Evolutionary conservation across 2,113 vertebrate genomes (phyloP), one percentile per base, ranked within the genome.

Genomic region (Peromyscus maniculatus): DNA sequence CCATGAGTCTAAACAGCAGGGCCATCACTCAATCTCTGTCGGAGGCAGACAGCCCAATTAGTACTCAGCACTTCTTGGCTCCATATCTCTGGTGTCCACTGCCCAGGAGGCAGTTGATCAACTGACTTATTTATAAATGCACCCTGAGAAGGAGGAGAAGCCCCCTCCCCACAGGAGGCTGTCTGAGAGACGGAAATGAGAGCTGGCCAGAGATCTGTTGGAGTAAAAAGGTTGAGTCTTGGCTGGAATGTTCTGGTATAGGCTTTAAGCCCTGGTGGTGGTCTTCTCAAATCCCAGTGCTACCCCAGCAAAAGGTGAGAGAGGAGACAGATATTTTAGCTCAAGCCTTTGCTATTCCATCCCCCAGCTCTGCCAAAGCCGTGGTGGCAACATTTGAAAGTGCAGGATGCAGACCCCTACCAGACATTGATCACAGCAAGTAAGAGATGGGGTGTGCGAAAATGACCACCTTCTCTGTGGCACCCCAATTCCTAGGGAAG

Each of bases 11-110:
- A 52, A 87, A 71, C 94, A 93, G 94, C 91, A 49, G 93, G 78
- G 39, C 96, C 80, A 52, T 97, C 10, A 0, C 67, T 96, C 90
- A 66, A 52, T 19, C 89, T 66, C 96, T 74, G 57, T 55, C 1
- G 21, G 46, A 89, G 91, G 93, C 92, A 96, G 94, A 74, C 87
- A 92, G 91, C 74, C 95, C 89, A 86, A 1, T 95, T 96, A 94
- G 89, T 28, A 1, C 59, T 64, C 64, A 1, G 55, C 16, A 2
- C 21, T 74, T 72, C 59, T 80, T 62, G 97, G 55, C 93, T 88
- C 88, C 91, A 13, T 46, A 10, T 88, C 31, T 0, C 0, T 26
- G 19, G 79, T 75, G 78, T 59, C 39, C 72, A 22, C 92, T 1
- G 0, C 92, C 69, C 82, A 91, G 67, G 91, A 96, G 97, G 77